A percentile compares a stretch with the other conserved stretches of the same genome.
Evolutionary conservation across 2,888 invertebrate species (phyloP).

Genomic region (Metalampra italica): DNA sequence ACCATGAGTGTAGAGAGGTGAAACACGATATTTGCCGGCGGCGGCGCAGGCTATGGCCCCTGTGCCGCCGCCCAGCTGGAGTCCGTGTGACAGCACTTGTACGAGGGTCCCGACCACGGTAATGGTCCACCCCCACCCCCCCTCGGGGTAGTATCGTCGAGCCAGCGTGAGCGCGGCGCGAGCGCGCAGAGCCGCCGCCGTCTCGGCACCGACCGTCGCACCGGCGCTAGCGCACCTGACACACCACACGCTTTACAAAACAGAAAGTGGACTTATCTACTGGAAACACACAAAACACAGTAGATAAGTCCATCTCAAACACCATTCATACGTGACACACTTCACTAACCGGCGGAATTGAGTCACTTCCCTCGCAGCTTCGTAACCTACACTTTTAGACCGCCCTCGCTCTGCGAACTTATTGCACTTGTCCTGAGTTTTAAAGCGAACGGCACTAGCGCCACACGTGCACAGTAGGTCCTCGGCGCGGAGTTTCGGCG

Average conservation of each 20-base stretch:
- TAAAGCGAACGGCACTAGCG: slow-evolving; percentile 43
- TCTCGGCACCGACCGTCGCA: slow-evolving; percentile 65
- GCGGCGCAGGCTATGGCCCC: slow-evolving; percentile 82
- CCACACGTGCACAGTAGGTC: slow-evolving; percentile 66
- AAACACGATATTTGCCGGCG: slow-evolving; percentile 79
- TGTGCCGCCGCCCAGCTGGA: slow-evolving; percentile 83
- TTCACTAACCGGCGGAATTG: slow-evolving; percentile 72
- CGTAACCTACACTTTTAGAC: slow-evolving; percentile 74
- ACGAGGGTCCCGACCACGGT: slow-evolving; percentile 85
- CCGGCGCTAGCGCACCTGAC: slow-evolving; percentile 74
- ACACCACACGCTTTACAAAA: slow-evolving; percentile 41
- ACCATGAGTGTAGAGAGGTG: slow-evolving; percentile 82
- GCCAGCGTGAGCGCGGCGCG: slow-evolving; percentile 82
- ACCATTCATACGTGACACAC: slow-evolving; percentile 5
- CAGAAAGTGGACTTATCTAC: slow-evolving; percentile 17
- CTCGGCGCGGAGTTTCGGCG: slow-evolving; percentile 41
- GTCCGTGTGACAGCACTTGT: slow-evolving; percentile 85
- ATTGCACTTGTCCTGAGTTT: slow-evolving; percentile 36
- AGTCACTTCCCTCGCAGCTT: slow-evolving; percentile 67
- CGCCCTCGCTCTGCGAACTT: slow-evolving; percentile 63
- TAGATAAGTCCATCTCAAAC: slow-evolving; percentile 16
- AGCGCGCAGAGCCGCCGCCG: slow-evolving; percentile 72
- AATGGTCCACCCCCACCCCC: slow-evolving; percentile 92
- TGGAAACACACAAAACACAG: slow-evolving; percentile 12
- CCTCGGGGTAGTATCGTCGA: slow-evolving; percentile 90